Percentiles rank a stretch among this genome's conserved stretches.
Evolutionary conservation across 2,888 invertebrate genomes (phyloP).

Genomic region (Steinernema scapterisci): DNA sequence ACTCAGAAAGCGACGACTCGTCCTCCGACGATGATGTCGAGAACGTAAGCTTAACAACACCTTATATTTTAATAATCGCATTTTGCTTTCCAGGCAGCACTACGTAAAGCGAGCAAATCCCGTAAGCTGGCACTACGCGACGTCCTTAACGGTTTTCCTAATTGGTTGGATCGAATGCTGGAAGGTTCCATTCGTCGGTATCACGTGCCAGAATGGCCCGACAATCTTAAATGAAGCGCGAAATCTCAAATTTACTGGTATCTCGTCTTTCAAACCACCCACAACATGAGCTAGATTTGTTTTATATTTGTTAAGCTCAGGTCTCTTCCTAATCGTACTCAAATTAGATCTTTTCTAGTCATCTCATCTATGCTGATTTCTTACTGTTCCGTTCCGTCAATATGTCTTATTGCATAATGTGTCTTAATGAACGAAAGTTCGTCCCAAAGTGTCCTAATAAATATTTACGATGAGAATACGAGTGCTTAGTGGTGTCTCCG

Average conservation of each 20-base stretch:
- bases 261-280: slow-evolving; percentile 21
- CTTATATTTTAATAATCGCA: neutral
- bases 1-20: slow-evolving; percentile 39
- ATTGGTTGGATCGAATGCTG: slow-evolving; percentile 94
- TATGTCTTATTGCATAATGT: neutral
- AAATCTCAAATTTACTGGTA: slow-evolving; percentile 14
- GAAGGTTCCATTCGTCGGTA: slow-evolving; percentile 94
- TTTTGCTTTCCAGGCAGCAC: neutral
- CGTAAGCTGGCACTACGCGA: slow-evolving; percentile 68
- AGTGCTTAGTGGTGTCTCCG: neutral
- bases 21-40: slow-evolving; percentile 38
- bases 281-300: no score
- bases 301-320: neutral
- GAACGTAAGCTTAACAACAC: neutral
- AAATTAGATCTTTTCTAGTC: neutral
- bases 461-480: neutral
- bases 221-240: slow-evolving; percentile 57
- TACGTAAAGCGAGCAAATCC: neutral
- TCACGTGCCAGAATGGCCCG: slow-evolving; percentile 94
- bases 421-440: neutral
- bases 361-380: neutral
- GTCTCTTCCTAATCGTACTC: neutral
- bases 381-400: no score
- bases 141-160: slow-evolving; percentile 86
- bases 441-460: neutral